phyloP scores from a whole-genome alignment of 1,140 invertebrate species.

The Apolygus lucorum region DNA sequence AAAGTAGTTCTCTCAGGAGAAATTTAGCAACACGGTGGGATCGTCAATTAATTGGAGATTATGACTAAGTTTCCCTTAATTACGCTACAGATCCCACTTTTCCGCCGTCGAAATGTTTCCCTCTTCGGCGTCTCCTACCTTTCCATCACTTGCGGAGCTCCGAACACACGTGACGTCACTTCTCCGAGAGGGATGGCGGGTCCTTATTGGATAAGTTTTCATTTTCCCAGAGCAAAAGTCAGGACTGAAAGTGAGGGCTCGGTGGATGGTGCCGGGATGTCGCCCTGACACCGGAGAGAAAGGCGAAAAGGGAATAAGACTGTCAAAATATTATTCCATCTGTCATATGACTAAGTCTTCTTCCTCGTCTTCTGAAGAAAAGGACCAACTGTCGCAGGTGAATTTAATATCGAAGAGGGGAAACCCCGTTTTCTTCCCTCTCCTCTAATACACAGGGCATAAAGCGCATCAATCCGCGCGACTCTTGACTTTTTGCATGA shows the following conservation, averaged over 20 bases:
- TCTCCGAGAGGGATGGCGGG: slow-evolving; percentile 6
- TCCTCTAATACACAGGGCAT: slow-evolving; percentile 24
- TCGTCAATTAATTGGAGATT: background rate
- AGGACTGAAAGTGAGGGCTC: background rate
- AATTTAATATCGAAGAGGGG: slow-evolving; percentile 26
- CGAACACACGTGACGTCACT: slow-evolving; percentile 2
- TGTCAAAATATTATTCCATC: slow-evolving; percentile 33
- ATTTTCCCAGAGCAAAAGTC: background rate
- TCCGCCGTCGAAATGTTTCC: background rate
- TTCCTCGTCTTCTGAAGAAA: background rate
- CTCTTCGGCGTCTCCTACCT: background rate
- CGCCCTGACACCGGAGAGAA: background rate
- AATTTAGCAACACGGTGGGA: too few relatives aligned
- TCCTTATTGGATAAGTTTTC: slow-evolving; percentile 32
- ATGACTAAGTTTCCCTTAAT: background rate
- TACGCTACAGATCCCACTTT: background rate
- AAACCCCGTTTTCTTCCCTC: background rate
- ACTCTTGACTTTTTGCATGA: slow-evolving; percentile 21
- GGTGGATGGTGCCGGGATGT: background rate
- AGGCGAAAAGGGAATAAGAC: slow-evolving; percentile 26
- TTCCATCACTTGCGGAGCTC: background rate
- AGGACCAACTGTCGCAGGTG: slow-evolving; percentile 30
- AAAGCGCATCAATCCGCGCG: slow-evolving; percentile 27
- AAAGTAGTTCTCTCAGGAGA: too few relatives aligned
- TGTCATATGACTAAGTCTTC: slow-evolving; percentile 26